Evolutionary conservation across 2,797 vertebrate species (phyloP), one percentile per base, ranked within the genome.

Genomic region (Lepus townsendii): DNA sequence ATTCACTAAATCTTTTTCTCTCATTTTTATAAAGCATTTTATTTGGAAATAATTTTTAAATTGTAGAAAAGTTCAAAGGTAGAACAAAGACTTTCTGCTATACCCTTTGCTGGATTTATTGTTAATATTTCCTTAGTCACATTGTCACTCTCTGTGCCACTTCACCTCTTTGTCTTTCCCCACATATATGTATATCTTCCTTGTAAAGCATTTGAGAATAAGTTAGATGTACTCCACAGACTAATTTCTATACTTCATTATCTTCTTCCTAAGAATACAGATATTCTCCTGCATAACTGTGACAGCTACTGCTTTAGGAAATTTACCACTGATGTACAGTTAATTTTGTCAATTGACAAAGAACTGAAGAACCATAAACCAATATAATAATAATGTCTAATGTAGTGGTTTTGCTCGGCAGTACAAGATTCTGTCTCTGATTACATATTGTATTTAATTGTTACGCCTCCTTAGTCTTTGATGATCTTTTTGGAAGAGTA

Each of bases 21-120:
- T 26, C 7, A 38, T 68, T 93, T 80, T 77, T 24, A 63, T 63
- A 63, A 84, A 84, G 17, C 11, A 79, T 71, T 52, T 77, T 75
- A 89, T 89, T 88, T 92, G 62, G 27, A 32, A 90, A 90, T 88
- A 71, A 47, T 87, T 83, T 83, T 65, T 89, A 94, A 47, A 17
- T 93, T 90, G 30, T 1, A 66, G 54, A 95, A 87, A 60, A 79
- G 30, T 24, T 88, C 10, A 82, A 90, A 85, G 83, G 30, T 60
- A 90, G 26, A 20, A 38, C 32, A 72, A 78, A 94, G 72, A n/a
- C 69, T 76, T 93, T 84, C 38, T 69, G 20, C 26, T 87, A 20
- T 75, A 20, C 12, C 79, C 13, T 66, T 60, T 88, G 42, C 42
- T 47, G 42, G 42, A 27, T 20, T 78, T 26, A 68, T 63, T 77